Conservation (phyloP, 1,140 invertebrate genomes). For the Zophobas morio region DNA sequence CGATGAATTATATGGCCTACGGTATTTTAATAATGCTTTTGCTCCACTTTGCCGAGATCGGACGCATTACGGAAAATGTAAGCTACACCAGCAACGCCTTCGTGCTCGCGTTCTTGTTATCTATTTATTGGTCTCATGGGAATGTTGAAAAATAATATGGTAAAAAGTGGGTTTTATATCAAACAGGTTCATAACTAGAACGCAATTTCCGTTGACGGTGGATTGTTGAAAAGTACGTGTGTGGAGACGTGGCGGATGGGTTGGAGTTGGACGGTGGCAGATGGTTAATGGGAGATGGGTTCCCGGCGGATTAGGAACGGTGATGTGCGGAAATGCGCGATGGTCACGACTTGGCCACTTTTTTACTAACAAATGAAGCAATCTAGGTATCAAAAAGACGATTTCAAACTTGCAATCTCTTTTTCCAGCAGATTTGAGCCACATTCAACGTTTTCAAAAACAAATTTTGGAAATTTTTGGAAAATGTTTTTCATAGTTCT, state of each 20-base stretch:
- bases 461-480: too few relatives aligned
- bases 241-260: background rate
- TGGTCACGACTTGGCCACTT: too few relatives aligned
- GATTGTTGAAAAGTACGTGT: slow-evolving; percentile 4
- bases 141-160: slow-evolving; percentile 39
- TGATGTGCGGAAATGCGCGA: too few relatives aligned
- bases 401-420: too few relatives aligned
- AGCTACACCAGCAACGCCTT: slow-evolving; percentile 32
- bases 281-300: slow-evolving; percentile 8
- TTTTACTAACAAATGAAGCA: too few relatives aligned
- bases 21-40: background rate
- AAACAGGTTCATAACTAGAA: slow-evolving; percentile 39
- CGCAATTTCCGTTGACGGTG: slow-evolving; percentile 31
- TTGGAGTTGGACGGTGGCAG: background rate
- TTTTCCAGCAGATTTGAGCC: too few relatives aligned
- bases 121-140: slow-evolving; percentile 15
- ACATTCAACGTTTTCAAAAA: too few relatives aligned
- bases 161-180: slow-evolving; percentile 31
- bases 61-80: slow-evolving; percentile 22
- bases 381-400: too few relatives aligned
- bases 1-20: background rate
- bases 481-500: too few relatives aligned
- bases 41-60: slow-evolving; percentile 6
- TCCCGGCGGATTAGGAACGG: background rate
- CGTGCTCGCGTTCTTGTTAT: slow-evolving; percentile 20